phyloP scores from a whole-genome alignment of 2,888 invertebrate species.

The Tiphia femorata region DNA sequence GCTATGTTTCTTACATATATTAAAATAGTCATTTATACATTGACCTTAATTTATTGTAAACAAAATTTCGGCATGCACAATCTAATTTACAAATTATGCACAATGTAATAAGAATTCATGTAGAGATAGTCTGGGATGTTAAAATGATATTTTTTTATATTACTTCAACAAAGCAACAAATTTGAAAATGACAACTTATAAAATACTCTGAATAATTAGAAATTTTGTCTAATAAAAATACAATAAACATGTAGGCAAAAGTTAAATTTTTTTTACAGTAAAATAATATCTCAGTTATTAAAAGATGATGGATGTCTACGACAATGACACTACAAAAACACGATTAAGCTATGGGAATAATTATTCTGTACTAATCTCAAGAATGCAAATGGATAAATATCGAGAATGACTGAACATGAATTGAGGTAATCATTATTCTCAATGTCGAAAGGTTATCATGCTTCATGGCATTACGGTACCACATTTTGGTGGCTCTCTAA shows the following conservation, averaged over 20 bases:
- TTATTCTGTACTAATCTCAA: slow-evolving; percentile 51
- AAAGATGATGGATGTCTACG: slow-evolving; percentile 47
- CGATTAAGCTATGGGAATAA: slow-evolving; percentile 54
- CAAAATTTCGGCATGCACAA: slow-evolving; percentile 1
- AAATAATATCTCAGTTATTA: slow-evolving; percentile 13
- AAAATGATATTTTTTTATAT: slow-evolving; percentile 40
- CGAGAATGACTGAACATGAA: slow-evolving; percentile 37
- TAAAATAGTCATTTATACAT: neutral
- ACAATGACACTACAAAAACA: slow-evolving; percentile 56
- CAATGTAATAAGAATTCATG: slow-evolving; percentile 1
- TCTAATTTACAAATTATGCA: neutral
- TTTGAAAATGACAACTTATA: too few species aligned
- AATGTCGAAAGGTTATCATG: slow-evolving; percentile 58
- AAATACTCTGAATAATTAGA: too few species aligned
- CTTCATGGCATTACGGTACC: slow-evolving; percentile 66
- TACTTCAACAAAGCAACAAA: slow-evolving; percentile 25
- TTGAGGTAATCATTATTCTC: slow-evolving; percentile 42
- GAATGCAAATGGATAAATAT: slow-evolving; percentile 40
- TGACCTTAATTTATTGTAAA: neutral
- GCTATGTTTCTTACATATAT: neutral
- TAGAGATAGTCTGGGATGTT: slow-evolving; percentile 36
- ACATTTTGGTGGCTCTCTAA: slow-evolving; percentile 66
- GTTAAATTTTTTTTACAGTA: slow-evolving; percentile 19
- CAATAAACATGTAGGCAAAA: slow-evolving; percentile 11
- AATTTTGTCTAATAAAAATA: neutral